Evolutionary conservation across 2,888 invertebrate genomes (phyloP).

Genomic region (Agrochola lychnidis): DNA sequence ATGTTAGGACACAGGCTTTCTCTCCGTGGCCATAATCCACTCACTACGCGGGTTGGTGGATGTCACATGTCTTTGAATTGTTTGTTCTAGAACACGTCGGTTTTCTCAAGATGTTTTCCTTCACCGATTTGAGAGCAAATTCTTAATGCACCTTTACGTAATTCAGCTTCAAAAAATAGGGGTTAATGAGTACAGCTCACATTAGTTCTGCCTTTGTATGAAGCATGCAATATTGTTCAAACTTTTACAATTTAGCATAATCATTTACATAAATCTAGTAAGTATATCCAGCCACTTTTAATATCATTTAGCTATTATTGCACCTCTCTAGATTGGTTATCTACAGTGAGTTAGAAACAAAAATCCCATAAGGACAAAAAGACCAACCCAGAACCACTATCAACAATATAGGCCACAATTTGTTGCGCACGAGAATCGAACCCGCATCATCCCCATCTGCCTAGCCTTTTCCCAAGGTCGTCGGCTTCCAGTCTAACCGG

Average conservation of each 20-base stretch:
- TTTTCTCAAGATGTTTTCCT: background rate
- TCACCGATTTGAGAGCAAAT: too few relatives aligned
- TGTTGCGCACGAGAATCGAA: too few relatives aligned
- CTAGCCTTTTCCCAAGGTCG: too few relatives aligned
- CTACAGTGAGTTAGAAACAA: background rate
- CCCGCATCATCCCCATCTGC: too few relatives aligned
- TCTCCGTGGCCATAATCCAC: background rate
- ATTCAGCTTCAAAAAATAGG: too few relatives aligned
- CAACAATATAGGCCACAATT: too few relatives aligned
- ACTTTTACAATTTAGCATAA: background rate
- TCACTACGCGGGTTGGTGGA: background rate
- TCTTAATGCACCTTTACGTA: too few relatives aligned
- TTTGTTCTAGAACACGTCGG: background rate
- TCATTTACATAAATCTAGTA: too few relatives aligned
- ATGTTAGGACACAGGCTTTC: too few relatives aligned
- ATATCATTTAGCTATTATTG: background rate
- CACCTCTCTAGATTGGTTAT: background rate
- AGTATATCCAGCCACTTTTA: background rate
- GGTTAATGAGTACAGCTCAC: background rate
- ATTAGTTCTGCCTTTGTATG: background rate
- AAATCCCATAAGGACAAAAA: background rate
- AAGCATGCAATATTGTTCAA: background rate
- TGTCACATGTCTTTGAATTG: background rate
- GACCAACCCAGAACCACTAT: background rate
- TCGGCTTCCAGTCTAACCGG: too few relatives aligned